Conservation (phyloP, 92 coral and sea anemone genomes). For the Galaxea fascicularis region DNA sequence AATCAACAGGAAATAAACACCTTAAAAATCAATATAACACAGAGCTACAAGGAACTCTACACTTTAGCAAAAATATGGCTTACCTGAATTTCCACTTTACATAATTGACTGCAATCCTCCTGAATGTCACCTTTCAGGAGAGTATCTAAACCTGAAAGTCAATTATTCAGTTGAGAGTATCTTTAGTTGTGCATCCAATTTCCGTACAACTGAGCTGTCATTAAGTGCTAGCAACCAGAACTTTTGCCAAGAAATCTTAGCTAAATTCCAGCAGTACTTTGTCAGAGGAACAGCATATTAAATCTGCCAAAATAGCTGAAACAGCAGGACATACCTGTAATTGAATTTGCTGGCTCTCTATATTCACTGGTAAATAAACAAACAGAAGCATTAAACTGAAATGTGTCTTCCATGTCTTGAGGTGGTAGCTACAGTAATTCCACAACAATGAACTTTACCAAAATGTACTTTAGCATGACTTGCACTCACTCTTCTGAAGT, state of each 20-base stretch:
- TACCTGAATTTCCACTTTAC: conserved; percentile 15
- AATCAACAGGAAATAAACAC: too few relatives aligned
- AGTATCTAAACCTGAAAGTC: conserved; percentile 68
- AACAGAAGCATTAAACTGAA: neutral
- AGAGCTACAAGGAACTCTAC: too few relatives aligned
- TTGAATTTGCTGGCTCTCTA: conserved; percentile 71
- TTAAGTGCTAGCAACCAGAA: too few relatives aligned
- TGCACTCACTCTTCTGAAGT: too few relatives aligned
- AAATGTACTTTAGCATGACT: too few relatives aligned
- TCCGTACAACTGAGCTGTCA: too few relatives aligned
- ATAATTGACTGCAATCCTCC: neutral
- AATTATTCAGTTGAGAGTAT: neutral
- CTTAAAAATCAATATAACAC: too few relatives aligned
- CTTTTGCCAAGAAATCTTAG: too few relatives aligned
- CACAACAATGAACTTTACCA: neutral
- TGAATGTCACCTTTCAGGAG: conserved; percentile 74
- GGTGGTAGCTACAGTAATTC: neutral
- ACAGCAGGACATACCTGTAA: conserved; percentile 55
- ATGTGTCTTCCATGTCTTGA: neutral
- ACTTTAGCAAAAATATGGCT: too few relatives aligned
- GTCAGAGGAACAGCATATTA: too few relatives aligned
- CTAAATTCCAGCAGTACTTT: too few relatives aligned
- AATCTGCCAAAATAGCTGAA: neutral
- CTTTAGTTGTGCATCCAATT: neutral
- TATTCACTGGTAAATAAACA: conserved; percentile 67